Evolutionary conservation across 1,140 invertebrate species (phyloP).

Genomic region (Archegozetes longisetosus): DNA sequence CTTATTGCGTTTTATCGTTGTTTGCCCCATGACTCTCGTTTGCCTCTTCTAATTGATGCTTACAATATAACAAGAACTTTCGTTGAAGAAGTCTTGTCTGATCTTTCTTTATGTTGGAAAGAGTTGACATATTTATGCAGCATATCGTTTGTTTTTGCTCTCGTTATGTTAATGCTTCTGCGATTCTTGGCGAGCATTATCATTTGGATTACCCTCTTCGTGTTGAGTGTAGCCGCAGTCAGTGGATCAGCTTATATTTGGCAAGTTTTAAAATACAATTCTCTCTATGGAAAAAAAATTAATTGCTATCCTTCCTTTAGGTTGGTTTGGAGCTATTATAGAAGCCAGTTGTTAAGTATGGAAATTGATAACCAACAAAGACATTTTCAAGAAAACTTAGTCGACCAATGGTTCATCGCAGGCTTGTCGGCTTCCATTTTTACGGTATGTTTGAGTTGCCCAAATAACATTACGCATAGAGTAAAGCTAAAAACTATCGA

Average conservation of each 20-base stretch:
- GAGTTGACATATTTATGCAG: slow-evolving; percentile 10
- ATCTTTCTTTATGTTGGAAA: slow-evolving; percentile 16
- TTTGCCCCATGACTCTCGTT: slow-evolving; percentile 29
- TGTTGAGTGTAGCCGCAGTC: slow-evolving; percentile 39
- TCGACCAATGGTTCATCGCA: slow-evolving; percentile 25
- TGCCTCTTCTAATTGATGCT: slow-evolving; percentile 4
- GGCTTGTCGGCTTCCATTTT: slow-evolving; percentile 37
- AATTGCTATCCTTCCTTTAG: too few species aligned
- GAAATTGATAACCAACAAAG: slow-evolving; percentile 26
- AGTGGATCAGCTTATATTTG: slow-evolving; percentile 46
- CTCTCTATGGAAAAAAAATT: too few species aligned
- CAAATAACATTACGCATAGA: too few species aligned
- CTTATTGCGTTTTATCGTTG: slow-evolving; percentile 11
- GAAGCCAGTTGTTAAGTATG: slow-evolving; percentile 23
- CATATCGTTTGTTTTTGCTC: slow-evolving; percentile 29
- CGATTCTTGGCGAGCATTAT: slow-evolving; percentile 34
- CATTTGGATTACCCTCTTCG: slow-evolving; percentile 38
- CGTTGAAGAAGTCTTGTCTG: slow-evolving; percentile 14
- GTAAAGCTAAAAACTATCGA: too few species aligned
- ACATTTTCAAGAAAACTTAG: slow-evolving; percentile 22
- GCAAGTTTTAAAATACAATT: slow-evolving; percentile 38
- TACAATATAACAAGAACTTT: slow-evolving; percentile 8
- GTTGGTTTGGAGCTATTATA: slow-evolving; percentile 28
- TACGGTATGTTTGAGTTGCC: slow-evolving; percentile 32
- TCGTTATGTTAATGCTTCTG: slow-evolving; percentile 33